Conservation (phyloP, 2,113 vertebrate species). For the Apodemus speciosus region DNA sequence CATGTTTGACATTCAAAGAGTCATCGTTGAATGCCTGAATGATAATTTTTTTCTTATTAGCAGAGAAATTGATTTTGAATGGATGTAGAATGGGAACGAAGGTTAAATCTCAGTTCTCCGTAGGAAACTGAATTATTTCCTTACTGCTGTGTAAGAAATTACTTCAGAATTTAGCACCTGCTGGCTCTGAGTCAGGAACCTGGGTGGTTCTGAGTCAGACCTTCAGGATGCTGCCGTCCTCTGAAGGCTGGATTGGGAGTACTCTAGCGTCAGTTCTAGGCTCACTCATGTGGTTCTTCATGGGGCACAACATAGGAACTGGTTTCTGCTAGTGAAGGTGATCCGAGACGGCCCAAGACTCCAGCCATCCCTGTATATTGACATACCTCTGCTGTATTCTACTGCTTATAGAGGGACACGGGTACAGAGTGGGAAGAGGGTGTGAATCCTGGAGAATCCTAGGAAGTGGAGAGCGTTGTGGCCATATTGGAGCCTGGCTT, state of each 20-base stretch:
- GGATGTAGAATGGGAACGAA: neutral
- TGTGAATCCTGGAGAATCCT: neutral
- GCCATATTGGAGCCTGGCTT: neutral
- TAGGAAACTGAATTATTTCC: constrained; percentile 32
- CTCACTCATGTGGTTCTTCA: neutral
- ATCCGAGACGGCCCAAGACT: neutral
- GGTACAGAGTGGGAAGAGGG: neutral
- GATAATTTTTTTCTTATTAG: constrained; percentile 28
- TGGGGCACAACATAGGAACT: neutral
- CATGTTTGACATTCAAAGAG: neutral
- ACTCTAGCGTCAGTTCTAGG: neutral
- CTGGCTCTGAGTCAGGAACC: neutral
- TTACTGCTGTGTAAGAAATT: constrained; percentile 30
- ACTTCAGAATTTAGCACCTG: neutral
- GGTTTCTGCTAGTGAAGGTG: neutral
- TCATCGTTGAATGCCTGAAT: constrained; percentile 24
- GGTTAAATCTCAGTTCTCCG: constrained; percentile 6
- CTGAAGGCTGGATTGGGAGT: neutral
- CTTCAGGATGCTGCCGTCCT: neutral
- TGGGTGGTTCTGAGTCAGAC: neutral
- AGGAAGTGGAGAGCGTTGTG: neutral
- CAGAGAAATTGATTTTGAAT: constrained; percentile 16
- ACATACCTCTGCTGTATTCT: neutral
- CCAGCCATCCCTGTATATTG: neutral
- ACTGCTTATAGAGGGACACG: neutral